A percentile compares a stretch with the other conserved stretches of the same genome.
Evolutionary conservation across 2,113 vertebrate genomes (phyloP).

Genomic region (Nerophis ophidion): DNA sequence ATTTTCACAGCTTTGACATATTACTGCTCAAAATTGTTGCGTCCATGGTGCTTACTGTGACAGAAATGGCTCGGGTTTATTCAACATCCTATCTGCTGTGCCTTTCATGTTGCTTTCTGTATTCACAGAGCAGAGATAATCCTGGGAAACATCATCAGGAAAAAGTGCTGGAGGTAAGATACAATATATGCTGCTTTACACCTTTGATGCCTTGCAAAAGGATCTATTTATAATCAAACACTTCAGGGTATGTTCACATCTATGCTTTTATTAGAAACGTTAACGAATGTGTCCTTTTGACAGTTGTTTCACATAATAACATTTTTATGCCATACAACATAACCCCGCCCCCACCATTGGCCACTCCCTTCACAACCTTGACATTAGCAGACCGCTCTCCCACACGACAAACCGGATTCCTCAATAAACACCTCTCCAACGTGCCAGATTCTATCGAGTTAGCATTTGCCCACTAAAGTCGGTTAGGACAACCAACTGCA

Average conservation of each 20-base stretch:
- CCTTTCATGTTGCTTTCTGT: slow-evolving; percentile 11
- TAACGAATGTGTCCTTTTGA: too few species aligned
- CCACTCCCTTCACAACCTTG: too few species aligned
- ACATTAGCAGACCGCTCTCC: too few species aligned
- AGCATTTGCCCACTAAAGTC: too few species aligned
- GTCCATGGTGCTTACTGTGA: slow-evolving; percentile 32
- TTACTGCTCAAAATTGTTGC: background rate
- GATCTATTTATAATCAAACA: background rate
- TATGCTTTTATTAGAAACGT: background rate
- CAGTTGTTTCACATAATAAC: too few species aligned
- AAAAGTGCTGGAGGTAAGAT: slow-evolving; percentile 93
- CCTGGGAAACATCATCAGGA: slow-evolving; percentile 96
- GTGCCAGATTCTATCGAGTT: too few species aligned
- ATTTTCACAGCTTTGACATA: slow-evolving; percentile 15
- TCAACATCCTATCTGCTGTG: slow-evolving; percentile 20
- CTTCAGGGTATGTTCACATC: background rate
- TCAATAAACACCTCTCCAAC: too few species aligned
- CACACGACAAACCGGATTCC: too few species aligned
- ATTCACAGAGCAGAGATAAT: slow-evolving; percentile 88
- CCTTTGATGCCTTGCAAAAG: background rate
- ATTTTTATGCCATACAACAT: too few species aligned
- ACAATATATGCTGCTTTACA: slow-evolving; percentile 1
- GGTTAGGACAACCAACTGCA: too few species aligned
- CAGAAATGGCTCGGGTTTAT: slow-evolving; percentile 28
- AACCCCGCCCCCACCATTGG: too few species aligned